phyloP scores from a whole-genome alignment of 2,797 vertebrate genomes.

The Sebastes dallii region DNA sequence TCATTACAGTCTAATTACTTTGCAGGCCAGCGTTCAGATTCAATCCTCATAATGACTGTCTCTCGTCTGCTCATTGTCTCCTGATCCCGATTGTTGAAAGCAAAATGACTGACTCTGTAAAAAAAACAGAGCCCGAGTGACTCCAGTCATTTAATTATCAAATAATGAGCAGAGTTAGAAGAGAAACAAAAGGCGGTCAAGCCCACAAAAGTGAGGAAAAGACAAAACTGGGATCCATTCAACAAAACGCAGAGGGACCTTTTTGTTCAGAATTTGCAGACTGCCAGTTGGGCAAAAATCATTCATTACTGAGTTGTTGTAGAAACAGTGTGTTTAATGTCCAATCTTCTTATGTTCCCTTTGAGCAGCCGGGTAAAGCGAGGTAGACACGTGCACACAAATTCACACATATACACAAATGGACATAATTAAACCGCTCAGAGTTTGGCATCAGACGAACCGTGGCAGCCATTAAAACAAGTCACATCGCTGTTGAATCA shows the following conservation, averaged over 20 bases:
- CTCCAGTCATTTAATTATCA: conserved; percentile 64
- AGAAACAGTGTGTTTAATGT: conserved; percentile 32
- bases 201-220: conserved; percentile 18
- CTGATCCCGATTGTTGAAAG: conserved; percentile 50
- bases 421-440: conserved; percentile 29
- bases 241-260: conserved; percentile 27
- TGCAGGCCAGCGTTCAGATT: conserved; percentile 57
- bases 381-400: not conserved
- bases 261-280: conserved; percentile 56
- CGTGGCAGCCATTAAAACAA: conserved; percentile 31
- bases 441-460: conserved; percentile 13
- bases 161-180: conserved; percentile 48
- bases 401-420: conserved; percentile 8
- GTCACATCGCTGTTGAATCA: conserved; percentile 49
- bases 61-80: conserved; percentile 52
- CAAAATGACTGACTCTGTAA: conserved; percentile 50
- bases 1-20: conserved; percentile 76
- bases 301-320: conserved; percentile 51
- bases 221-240: conserved; percentile 49
- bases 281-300: conserved; percentile 47
- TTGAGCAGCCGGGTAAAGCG: conserved; percentile 22
- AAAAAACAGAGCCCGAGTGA: not conserved
- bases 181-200: conserved; percentile 52
- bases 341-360: conserved; percentile 29
- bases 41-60: conserved; percentile 61